These are phyloP conservation scores for Muntiacus muntjak DNA, from an alignment of 2,113 vertebrate genomes.

Conservation along the genomic window DNA sequence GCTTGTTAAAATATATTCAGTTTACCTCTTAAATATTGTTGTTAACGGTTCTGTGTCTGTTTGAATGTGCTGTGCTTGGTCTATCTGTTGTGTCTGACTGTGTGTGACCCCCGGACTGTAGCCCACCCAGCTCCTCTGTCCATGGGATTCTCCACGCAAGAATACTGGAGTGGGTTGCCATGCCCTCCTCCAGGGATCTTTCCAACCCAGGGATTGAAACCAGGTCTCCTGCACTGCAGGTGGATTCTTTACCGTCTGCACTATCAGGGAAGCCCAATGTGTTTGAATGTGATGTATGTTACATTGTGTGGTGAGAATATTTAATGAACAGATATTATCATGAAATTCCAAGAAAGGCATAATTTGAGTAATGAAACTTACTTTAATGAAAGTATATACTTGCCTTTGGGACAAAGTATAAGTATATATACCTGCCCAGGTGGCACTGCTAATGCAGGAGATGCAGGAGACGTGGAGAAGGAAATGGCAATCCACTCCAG, in stretches of 20 bases:
- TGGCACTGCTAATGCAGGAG: not conserved
- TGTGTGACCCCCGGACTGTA: not conserved
- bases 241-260: not conserved
- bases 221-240: not conserved
- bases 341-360: not conserved
- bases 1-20: not conserved
- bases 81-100: not conserved
- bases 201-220: not conserved
- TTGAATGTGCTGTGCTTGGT: not conserved
- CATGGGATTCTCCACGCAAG: not conserved
- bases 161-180: not conserved
- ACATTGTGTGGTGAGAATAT: not conserved
- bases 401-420: not conserved
- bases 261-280: not conserved
- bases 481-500: not conserved
- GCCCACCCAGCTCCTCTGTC: not conserved
- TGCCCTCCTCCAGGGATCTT: not conserved
- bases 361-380: not conserved
- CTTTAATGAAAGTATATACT: not conserved
- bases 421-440: not conserved
- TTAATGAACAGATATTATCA: not conserved
- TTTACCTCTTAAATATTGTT: not conserved
- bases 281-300: not conserved
- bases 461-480: accelerated
- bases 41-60: not conserved